phyloP scores from a whole-genome alignment of 2,888 invertebrate genomes.

The Lithophane ornitopus region DNA sequence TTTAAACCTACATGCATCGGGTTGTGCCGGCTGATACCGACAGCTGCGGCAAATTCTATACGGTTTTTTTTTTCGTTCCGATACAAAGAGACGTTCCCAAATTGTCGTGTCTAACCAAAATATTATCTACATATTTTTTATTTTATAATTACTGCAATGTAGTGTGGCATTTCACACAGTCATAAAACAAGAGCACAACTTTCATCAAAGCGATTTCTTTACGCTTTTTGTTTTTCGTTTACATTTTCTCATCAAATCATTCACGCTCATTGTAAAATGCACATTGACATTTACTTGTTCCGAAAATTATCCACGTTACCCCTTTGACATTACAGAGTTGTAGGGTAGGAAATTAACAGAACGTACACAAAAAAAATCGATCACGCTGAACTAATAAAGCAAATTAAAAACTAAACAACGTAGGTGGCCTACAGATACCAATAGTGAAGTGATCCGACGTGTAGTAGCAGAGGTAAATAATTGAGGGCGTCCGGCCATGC shows the following conservation, averaged over 20 bases:
- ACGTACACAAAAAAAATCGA: constrained; percentile 11
- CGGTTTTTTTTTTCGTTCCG: constrained; percentile 35
- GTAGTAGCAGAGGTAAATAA: constrained; percentile 71
- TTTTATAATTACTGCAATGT: constrained; percentile 23
- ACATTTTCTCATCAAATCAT: constrained; percentile 14
- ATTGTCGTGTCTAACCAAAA: constrained; percentile 30
- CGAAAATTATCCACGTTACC: background rate
- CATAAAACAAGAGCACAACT: constrained; percentile 13
- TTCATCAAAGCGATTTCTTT: constrained; percentile 3
- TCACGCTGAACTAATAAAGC: constrained; percentile 28
- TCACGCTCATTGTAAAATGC: background rate
- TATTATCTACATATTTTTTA: constrained; percentile 25
- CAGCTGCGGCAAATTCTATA: constrained; percentile 59
- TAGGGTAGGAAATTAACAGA: constrained; percentile 9
- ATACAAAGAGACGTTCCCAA: constrained; percentile 27
- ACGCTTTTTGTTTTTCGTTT: background rate
- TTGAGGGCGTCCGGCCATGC: constrained; percentile 74
- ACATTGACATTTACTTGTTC: constrained; percentile 16
- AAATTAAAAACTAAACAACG: constrained; percentile 37
- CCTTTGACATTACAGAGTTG: constrained; percentile 15
- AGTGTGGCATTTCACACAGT: constrained; percentile 2
- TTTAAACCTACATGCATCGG: constrained; percentile 67
- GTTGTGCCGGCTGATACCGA: constrained; percentile 57
- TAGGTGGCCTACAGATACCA: constrained; percentile 38
- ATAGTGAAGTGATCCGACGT: constrained; percentile 50